Conservation (phyloP, 2,113 vertebrate species). For the Sander lucioperca region DNA sequence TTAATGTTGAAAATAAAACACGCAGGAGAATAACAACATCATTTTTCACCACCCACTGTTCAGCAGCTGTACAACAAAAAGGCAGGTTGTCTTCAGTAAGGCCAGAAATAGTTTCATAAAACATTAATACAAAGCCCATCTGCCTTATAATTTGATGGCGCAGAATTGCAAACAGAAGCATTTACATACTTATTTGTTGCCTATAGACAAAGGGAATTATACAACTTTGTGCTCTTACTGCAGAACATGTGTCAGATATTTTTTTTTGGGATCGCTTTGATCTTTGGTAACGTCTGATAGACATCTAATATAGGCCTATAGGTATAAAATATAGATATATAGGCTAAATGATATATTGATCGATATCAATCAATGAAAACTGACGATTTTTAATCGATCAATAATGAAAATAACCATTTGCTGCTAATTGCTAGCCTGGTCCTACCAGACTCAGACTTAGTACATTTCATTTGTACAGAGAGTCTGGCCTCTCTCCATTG, state of each 20-base stretch:
- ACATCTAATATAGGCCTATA: too few relatives aligned
- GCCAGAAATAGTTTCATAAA: constrained; percentile 30
- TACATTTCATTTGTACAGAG: too few relatives aligned
- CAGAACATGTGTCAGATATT: neutral
- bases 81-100: constrained; percentile 19
- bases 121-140: constrained; percentile 38
- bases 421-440: too few relatives aligned
- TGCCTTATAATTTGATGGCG: constrained; percentile 24
- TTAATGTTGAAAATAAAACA: constrained; percentile 65
- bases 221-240: neutral
- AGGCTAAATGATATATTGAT: too few relatives aligned
- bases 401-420: too few relatives aligned
- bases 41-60: constrained; percentile 42
- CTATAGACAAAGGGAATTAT: neutral
- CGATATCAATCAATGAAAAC: too few relatives aligned
- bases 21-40: constrained; percentile 37
- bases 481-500: too few relatives aligned
- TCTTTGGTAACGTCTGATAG: too few relatives aligned
- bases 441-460: too few relatives aligned
- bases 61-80: constrained; percentile 45
- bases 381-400: too few relatives aligned
- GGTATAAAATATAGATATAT: too few relatives aligned
- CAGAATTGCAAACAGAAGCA: constrained; percentile 8
- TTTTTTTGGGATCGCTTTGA: too few relatives aligned
- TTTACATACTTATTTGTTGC: constrained; percentile 10